These are phyloP conservation scores for Xanthia togata DNA, from an alignment of 2,888 invertebrate species.

Conservation along the genomic window DNA sequence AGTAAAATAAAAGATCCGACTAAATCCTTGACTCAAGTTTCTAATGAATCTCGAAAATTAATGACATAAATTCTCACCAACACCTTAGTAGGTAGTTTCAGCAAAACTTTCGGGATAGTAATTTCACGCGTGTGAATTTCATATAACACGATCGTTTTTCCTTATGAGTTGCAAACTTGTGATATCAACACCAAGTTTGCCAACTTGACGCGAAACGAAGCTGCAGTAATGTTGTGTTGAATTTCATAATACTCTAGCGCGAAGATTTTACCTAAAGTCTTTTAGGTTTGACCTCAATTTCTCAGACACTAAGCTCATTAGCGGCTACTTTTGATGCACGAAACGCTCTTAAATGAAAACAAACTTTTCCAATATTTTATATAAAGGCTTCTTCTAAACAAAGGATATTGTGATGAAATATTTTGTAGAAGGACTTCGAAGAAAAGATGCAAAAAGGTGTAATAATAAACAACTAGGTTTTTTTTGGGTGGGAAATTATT, in stretches of 20 bases:
- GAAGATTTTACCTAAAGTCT: slow-evolving; percentile 49
- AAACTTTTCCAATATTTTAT: slow-evolving; percentile 15
- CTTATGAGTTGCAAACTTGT: slow-evolving; percentile 59
- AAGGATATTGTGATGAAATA: slow-evolving; percentile 4
- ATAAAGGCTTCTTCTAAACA: slow-evolving; percentile 9
- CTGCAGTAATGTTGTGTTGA: slow-evolving; percentile 49
- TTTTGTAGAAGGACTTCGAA: not conserved
- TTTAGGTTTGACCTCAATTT: slow-evolving; percentile 51
- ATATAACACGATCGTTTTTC: slow-evolving; percentile 61
- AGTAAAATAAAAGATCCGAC: slow-evolving; percentile 38
- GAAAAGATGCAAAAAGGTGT: not conserved
- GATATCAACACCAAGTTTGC: slow-evolving; percentile 55
- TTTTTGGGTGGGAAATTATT: too few species aligned
- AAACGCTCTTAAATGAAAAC: slow-evolving; percentile 19
- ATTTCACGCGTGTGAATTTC: slow-evolving; percentile 62
- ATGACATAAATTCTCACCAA: slow-evolving; percentile 50
- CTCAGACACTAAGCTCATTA: slow-evolving; percentile 51
- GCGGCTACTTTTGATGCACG: slow-evolving; percentile 43
- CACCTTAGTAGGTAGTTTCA: slow-evolving; percentile 47
- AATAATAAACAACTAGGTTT: too few species aligned
- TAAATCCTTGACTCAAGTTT: slow-evolving; percentile 30
- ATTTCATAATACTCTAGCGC: slow-evolving; percentile 41
- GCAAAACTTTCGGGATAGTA: slow-evolving; percentile 53
- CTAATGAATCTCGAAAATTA: slow-evolving; percentile 55
- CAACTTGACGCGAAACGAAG: slow-evolving; percentile 28